Conservation (phyloP, 2,113 vertebrate genomes). For the Pluvialis apricaria region DNA sequence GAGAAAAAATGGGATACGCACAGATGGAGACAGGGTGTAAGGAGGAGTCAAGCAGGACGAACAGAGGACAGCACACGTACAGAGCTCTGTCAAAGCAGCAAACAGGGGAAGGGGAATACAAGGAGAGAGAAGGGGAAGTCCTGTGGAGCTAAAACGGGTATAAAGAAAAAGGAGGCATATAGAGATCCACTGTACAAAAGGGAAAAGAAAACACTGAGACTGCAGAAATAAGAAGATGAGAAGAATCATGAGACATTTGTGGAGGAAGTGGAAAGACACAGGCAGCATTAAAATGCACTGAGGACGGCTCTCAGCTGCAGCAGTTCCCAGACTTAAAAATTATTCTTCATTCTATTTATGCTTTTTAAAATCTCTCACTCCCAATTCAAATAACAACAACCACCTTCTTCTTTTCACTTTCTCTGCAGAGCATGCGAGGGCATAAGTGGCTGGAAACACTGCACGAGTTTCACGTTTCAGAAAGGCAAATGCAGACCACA, state of each 20-base stretch:
- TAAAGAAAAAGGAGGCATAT: not conserved
- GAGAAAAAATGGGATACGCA: not conserved
- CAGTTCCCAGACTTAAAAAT: not conserved
- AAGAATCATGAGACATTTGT: not conserved
- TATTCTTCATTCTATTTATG: not conserved
- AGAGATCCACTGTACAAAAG: not conserved
- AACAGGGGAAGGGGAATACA: not conserved
- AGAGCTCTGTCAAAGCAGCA: not conserved
- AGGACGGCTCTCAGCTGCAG: not conserved
- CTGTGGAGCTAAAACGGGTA: not conserved
- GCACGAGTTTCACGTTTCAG: not conserved
- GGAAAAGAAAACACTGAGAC: not conserved
- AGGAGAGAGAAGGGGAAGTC: not conserved
- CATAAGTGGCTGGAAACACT: not conserved
- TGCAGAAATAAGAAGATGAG: conserved; percentile 25
- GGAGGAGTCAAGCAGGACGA: not conserved
- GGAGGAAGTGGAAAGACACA: conserved; percentile 1
- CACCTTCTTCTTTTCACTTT: not conserved
- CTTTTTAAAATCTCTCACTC: not conserved
- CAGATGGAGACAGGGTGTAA: not conserved
- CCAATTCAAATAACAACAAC: rapidly evolving
- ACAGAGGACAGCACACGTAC: not conserved
- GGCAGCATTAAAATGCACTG: not conserved
- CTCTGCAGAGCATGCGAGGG: not conserved
- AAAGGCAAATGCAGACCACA: not conserved